Evolutionary conservation across 2,797 vertebrate genomes (phyloP), one percentile per base, ranked within the genome.

Genomic region (Geotrypetes seraphini): DNA sequence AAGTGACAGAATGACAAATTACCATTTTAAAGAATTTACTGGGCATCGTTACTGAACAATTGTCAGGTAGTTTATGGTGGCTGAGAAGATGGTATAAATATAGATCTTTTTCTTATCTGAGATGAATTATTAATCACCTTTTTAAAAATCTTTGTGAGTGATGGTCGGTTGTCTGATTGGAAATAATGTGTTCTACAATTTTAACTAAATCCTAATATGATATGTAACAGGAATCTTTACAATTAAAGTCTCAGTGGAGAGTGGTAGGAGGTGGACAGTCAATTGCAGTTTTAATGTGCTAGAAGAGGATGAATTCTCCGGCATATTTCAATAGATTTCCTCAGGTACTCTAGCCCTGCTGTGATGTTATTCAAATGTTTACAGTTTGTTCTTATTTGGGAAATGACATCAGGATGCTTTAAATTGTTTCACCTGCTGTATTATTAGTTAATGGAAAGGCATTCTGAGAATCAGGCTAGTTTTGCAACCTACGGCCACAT

Each of bases 11-110:
- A 97, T 96, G 94, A 99, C 92, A 97, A 97, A 99, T 99, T 86
- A 94, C 91, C 92, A 97, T 97, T 99, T 99, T 96, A 96, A 95
- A 91, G 88, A 96, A 96, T 97, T 99, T 97, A 97, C 93, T 93
- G 86, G 90, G 91, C 94, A 95, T 97, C 91, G 93, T 97, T 98
- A 98, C 94, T 85, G 91, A 96, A 94, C 91, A 96, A 98, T 96
- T 96, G 92, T 94, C 91, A 96, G 87, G 89, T 94, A 96, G 89
- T 97, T 96, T 96, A 91, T 91, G 86, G 85, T 89, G 78, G 85
- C 83, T 79, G 80, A 83, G 81, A 82, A 88, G 80, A 90, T 71
- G 81, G 80, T 87, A 89, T 89, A 91, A 89, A 92, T 90, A 87
- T 84, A 90, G 81, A 89, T 92, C 78, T 89, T 85, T 83, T 86